Evolutionary conservation across 2,797 vertebrate species (phyloP), one percentile per base, ranked within the genome.

Genomic region (Sebastes wilsoni): DNA sequence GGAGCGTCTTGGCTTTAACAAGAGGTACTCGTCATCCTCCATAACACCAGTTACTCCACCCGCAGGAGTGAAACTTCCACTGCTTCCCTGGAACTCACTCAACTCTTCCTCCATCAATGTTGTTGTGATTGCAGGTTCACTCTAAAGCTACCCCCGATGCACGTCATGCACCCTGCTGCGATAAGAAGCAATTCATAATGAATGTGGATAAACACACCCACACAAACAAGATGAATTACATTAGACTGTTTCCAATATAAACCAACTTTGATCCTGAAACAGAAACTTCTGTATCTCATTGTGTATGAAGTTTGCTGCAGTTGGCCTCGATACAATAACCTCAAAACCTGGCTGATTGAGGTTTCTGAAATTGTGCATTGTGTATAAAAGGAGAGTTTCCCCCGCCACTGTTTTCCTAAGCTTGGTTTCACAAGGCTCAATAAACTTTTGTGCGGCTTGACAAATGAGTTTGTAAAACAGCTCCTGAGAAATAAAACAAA

Each of bases 401-500:
- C 71, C 71, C 2, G 8, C 36, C 69, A 42, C 82, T 91, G 87
- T 92, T 91, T 92, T 85, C 59, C 87, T 77, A 73, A 76, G 82
- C 86, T 77, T 81, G 67, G 38, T 90, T 92, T 88, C 90, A 85
- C 79, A 65, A 36, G 58, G 55, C 79, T 90, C 82, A 77, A 30
- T 87, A 87, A 86, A 90, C 87, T 62, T 90, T 90, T 87, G 84
- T 92, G 79, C 27, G 22, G 74, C 58, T 81, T 91, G 91, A 94
- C 91, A 89, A 91, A 93, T 91, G 88, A 88, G 83, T 93, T 93
- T 90, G 83, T 84, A 65, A 92, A 91, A 87, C 72, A 72, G 84
- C 81, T 89, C 84, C 83, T 92, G 90, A 93, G 90, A 94, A 93
- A 92, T 94, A 92, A 92, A 94, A 93, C 91, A 92, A 92, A 92